Conservation (phyloP, 2,113 vertebrate genomes). For the Scytalopus superciliaris region DNA sequence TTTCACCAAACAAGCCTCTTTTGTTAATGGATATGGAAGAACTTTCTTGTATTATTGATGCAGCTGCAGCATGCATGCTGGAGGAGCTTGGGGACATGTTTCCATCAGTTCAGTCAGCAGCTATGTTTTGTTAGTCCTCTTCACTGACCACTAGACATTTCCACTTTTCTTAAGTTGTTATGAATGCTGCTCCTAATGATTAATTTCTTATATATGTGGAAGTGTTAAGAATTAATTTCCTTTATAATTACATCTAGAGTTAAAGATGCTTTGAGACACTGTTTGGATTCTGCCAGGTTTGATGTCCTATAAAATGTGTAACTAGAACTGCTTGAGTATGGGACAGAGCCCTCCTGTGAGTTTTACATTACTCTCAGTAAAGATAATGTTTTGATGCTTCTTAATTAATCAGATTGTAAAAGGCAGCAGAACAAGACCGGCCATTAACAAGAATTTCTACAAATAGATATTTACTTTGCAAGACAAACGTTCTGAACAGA, state of each 20-base stretch:
- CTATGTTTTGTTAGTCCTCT: not conserved
- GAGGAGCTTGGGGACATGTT: not conserved
- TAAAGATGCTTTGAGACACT: not conserved
- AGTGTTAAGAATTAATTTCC: not conserved
- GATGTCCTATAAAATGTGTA: not conserved
- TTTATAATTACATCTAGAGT: not conserved
- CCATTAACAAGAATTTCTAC: not conserved
- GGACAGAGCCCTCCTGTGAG: not conserved
- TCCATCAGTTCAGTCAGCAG: not conserved
- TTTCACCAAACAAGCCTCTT: not conserved
- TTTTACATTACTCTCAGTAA: not conserved
- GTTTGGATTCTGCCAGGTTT: not conserved
- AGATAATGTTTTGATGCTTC: not conserved
- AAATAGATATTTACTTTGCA: not conserved
- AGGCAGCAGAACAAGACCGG: not conserved
- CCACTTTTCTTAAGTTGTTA: not conserved
- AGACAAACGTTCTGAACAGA: not conserved
- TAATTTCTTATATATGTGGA: not conserved
- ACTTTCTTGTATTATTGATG: not conserved
- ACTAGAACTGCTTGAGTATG: not conserved
- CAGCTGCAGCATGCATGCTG: rapidly evolving
- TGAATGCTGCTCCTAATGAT: not conserved
- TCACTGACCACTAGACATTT: not conserved
- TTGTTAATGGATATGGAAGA: not conserved
- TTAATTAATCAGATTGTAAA: not conserved